Base-by-base conservation (phyloP, 2,888 invertebrate genomes). In the Oligia fasciuncula region DNA sequence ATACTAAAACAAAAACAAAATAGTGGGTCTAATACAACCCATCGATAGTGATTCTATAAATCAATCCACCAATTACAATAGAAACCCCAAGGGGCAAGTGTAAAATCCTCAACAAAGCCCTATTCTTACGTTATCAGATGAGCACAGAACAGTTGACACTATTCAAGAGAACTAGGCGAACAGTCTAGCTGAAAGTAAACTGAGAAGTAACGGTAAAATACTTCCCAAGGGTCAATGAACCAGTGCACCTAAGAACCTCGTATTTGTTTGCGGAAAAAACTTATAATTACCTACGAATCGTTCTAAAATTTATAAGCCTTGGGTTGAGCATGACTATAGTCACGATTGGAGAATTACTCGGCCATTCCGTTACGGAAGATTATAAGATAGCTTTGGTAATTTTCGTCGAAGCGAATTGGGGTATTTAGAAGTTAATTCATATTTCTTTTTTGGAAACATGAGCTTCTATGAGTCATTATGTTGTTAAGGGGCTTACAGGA, bases 181-280 rank as follows among this genome's bases (percentile, higher is more conserved):
- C 86, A 87, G 91, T 92, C 91, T 93, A 91, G 91, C 91, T 91
- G 94, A 94, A 94, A 94, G 94, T 94, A 94, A 94, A 93, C 90
- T 90, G 87, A 85, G 88, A 85, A 85, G 51, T 93, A 94, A 94
- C 94, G 92, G 94, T 90, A 92, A 77, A 75, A 80, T 72, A 77
- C 80, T 78, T 86, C 90, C 88, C 89, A 90, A 90, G 89, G 94
- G 92, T 94, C 93, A 90, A 91, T 88, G 93, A 94, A 92, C 94
- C 84, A 80, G 80, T 87, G 87, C 88, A 84, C 86, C 85, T 84
- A 84, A 87, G 70, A 85, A 84, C 91, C 89, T 84, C 78, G 83
- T 85, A 87, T 94, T 88, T 88, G 80, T 89, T 94, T 93, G 92
- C 92, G 90, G 91, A 93, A 86, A 79, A 74, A 77, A 72, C 89